These are phyloP conservation scores for Monochamus alternatus DNA, from an alignment of 2,888 invertebrate genomes.

Conservation along the genomic window DNA sequence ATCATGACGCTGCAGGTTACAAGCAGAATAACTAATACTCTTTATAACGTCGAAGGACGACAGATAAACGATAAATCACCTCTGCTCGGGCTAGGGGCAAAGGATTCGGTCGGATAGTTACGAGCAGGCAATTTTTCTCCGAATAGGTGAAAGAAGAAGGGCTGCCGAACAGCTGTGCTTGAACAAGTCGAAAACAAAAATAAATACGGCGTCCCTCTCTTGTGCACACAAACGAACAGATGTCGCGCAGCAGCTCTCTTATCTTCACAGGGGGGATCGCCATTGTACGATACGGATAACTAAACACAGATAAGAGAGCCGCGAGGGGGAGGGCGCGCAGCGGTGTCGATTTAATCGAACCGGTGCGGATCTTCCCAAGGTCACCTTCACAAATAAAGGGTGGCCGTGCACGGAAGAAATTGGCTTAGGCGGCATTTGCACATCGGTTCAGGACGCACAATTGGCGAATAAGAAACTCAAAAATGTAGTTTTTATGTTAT, in stretches of 20 bases:
- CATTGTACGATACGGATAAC: conserved; percentile 24
- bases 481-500: too few species aligned
- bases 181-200: conserved; percentile 33
- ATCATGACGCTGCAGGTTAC: too few species aligned
- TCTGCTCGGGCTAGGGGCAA: background rate
- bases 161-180: conserved; percentile 28
- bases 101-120: background rate
- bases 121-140: conserved; percentile 19
- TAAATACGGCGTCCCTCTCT: conserved; percentile 24
- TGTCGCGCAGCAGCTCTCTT: conserved; percentile 25
- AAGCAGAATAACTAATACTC: too few species aligned
- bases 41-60: too few species aligned
- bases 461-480: too few species aligned
- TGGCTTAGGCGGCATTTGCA: too few species aligned
- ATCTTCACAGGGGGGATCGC: conserved; percentile 30
- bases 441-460: too few species aligned
- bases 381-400: conserved; percentile 18
- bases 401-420: too few species aligned
- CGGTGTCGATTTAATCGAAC: conserved; percentile 32
- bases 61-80: too few species aligned
- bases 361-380: conserved; percentile 24
- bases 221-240: conserved; percentile 29
- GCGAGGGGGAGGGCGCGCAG: conserved; percentile 2
- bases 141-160: conserved; percentile 19
- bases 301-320: conserved; percentile 28